phyloP scores from a whole-genome alignment of 1,140 invertebrate species.

The Drosophila sp. region DNA sequence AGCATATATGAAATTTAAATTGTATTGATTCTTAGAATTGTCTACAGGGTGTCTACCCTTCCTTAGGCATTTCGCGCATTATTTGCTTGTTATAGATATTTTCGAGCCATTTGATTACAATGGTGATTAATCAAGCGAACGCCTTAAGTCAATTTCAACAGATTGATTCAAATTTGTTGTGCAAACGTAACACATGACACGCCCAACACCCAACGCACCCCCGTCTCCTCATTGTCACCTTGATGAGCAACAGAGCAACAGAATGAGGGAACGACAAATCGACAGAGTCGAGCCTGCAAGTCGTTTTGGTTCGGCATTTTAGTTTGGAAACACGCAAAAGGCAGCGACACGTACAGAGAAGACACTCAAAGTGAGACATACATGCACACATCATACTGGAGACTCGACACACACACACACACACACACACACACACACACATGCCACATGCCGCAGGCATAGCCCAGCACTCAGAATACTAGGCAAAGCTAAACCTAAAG shows the following conservation, averaged over 20 bases:
- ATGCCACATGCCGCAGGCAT: conserved; percentile 6
- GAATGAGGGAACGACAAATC: conserved; percentile 2
- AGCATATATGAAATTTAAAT: too few relatives aligned
- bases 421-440: not conserved
- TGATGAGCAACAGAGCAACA: conserved; percentile 30
- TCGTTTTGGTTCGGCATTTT: conserved; percentile 45
- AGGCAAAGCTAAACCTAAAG: not conserved
- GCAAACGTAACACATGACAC: conserved; percentile 55
- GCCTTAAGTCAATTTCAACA: conserved; percentile 82
- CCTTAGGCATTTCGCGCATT: not conserved
- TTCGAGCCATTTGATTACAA: conserved; percentile 62
- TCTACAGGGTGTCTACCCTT: not conserved
- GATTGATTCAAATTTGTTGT: conserved; percentile 82
- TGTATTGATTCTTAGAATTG: not conserved
- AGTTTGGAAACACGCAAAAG: conserved; percentile 79
- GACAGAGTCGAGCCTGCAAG: not conserved
- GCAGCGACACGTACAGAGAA: conserved; percentile 65
- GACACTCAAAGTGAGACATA: conserved; percentile 24
- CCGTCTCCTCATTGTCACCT: not conserved
- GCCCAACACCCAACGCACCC: conserved; percentile 25
- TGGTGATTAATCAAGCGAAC: conserved; percentile 76
- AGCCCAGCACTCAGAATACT: not conserved
- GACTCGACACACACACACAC: conserved; percentile 6
- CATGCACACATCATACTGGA: not conserved
- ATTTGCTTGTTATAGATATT: conserved; percentile 15